Evolutionary conservation across 2,113 vertebrate species (phyloP).

Genomic region (Podarcis muralis): DNA sequence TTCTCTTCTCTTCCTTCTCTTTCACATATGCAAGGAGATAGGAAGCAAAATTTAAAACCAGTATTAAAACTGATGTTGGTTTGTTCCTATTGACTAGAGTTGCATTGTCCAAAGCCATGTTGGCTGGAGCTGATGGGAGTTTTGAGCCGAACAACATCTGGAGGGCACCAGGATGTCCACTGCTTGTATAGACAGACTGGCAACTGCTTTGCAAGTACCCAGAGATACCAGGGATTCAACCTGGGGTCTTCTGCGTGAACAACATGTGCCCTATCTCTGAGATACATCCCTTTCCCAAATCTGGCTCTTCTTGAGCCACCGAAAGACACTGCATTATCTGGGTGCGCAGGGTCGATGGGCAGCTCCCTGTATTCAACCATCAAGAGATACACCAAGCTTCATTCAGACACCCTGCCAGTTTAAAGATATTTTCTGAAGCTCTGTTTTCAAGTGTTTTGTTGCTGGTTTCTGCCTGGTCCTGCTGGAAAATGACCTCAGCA

Average conservation of each 20-base stretch:
- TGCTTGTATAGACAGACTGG: too few relatives aligned
- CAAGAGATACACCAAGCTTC: constrained; percentile 26
- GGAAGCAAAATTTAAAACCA: too few relatives aligned
- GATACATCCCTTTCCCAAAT: neutral
- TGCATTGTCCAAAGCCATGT: too few relatives aligned
- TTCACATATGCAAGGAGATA: too few relatives aligned
- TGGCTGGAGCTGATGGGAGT: too few relatives aligned
- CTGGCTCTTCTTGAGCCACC: neutral
- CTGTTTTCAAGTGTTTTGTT: constrained; percentile 20
- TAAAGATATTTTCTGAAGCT: neutral
- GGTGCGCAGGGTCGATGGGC: neutral
- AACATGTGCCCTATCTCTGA: neutral
- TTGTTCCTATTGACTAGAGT: too few relatives aligned
- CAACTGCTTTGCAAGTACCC: too few relatives aligned
- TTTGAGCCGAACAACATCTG: too few relatives aligned
- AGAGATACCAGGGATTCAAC: too few relatives aligned
- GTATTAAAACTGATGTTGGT: too few relatives aligned
- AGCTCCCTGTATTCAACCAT: neutral
- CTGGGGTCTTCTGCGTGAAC: neutral
- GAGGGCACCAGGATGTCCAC: too few relatives aligned
- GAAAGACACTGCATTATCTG: neutral
- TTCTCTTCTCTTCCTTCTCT: neutral
- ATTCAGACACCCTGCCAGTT: constrained; percentile 23
- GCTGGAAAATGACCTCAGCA: constrained; percentile 38
- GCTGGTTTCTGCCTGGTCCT: neutral